Percentiles rank a stretch among this genome's conserved stretches.
phyloP scores from a whole-genome alignment of 2,888 invertebrate genomes.

The Nemurella pictetii region DNA sequence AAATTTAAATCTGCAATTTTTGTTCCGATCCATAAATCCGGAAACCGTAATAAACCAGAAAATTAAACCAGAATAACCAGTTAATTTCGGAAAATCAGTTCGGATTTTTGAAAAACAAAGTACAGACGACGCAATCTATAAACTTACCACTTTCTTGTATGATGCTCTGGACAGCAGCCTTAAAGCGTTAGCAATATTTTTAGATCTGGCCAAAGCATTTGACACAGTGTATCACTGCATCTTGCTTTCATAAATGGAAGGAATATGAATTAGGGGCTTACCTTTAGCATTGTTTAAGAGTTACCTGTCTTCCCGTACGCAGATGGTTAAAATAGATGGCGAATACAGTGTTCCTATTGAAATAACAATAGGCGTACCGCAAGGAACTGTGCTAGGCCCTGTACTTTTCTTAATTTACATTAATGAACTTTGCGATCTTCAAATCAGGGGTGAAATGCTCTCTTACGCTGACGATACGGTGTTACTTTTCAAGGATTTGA shows the following conservation, averaged over 20 bases:
- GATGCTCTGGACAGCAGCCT: neutral
- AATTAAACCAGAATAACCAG: no score
- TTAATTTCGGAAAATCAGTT: no score
- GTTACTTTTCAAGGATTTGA: no score
- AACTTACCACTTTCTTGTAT: neutral
- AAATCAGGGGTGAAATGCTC: neutral
- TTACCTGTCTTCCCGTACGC: neutral
- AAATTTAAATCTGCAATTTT: no score
- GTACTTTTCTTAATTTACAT: no score
- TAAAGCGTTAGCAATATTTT: neutral
- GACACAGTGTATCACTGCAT: neutral
- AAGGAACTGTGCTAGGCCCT: no score
- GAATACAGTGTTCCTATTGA: neutral
- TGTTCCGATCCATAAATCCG: no score
- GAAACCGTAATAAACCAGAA: no score
- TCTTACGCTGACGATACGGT: no score
- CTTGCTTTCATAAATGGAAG: neutral
- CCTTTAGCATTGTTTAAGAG: neutral
- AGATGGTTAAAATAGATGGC: neutral
- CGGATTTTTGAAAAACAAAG: no score
- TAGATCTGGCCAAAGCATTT: neutral
- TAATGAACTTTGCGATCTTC: neutral
- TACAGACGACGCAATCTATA: neutral
- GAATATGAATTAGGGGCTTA: neutral
- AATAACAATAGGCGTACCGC: neutral